Conservation (phyloP, 2,888 invertebrate genomes). For the Strigamia maritima region DNA sequence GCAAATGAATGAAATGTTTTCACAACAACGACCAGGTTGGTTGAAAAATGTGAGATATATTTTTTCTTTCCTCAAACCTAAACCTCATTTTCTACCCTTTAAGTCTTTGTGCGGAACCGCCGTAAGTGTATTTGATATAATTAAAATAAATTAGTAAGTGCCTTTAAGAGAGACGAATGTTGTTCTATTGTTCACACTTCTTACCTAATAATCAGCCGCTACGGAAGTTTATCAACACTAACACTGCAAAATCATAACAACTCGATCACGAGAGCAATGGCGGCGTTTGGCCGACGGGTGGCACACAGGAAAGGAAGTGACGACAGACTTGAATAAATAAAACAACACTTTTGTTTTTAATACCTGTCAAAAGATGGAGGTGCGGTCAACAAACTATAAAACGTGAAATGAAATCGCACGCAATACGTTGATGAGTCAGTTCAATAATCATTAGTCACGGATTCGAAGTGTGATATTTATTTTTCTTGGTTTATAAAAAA, state of each 20-base stretch:
- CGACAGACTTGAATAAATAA: background rate
- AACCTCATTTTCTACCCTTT: background rate
- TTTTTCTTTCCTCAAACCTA: background rate
- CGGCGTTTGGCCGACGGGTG: background rate
- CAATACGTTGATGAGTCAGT: too few relatives aligned
- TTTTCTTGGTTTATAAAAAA: too few relatives aligned
- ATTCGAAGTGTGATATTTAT: too few relatives aligned
- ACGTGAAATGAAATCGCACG: too few relatives aligned
- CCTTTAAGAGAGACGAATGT: background rate
- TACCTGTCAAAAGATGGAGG: too few relatives aligned
- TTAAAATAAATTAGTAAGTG: background rate
- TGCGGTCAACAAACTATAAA: too few relatives aligned
- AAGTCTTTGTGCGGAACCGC: background rate
- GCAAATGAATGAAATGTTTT: background rate
- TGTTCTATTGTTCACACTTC: background rate
- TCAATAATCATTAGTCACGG: too few relatives aligned
- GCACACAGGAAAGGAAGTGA: background rate
- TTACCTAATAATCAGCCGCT: background rate
- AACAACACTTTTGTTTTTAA: too few relatives aligned
- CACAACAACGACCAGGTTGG: background rate
- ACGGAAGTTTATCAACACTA: background rate
- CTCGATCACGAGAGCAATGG: slow-evolving; percentile 4
- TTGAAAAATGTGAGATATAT: background rate
- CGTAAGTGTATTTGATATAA: background rate
- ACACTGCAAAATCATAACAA: background rate